phyloP scores from a whole-genome alignment of 2,888 invertebrate genomes.

The Brachylomia viminalis region DNA sequence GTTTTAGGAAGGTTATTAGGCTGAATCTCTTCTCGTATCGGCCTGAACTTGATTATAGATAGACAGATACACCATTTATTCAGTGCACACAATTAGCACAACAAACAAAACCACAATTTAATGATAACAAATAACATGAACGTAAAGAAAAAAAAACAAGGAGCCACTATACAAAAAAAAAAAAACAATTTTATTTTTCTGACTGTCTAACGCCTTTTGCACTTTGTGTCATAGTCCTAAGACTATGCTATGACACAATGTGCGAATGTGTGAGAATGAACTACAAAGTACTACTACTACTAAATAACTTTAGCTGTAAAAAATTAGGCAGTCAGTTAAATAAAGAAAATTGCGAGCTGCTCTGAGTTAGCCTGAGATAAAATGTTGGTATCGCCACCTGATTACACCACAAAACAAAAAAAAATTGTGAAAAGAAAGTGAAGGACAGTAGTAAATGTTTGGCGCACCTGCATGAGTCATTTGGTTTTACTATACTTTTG shows the following conservation, averaged over 20 bases:
- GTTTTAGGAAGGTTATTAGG: not conserved
- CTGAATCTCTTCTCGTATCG: not conserved
- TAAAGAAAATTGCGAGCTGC: not conserved
- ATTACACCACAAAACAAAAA: not conserved
- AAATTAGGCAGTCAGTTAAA: not conserved
- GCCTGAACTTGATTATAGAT: too few relatives aligned
- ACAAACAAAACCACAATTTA: too few relatives aligned
- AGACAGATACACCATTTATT: too few relatives aligned
- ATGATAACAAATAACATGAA: too few relatives aligned
- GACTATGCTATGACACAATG: too few relatives aligned
- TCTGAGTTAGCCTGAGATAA: not conserved
- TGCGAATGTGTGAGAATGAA: too few relatives aligned
- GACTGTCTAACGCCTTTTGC: too few relatives aligned
- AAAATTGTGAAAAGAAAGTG: not conserved
- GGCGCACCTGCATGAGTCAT: not conserved
- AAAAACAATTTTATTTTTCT: too few relatives aligned
- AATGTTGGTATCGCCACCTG: not conserved
- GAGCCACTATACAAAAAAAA: too few relatives aligned
- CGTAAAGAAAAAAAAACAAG: too few relatives aligned
- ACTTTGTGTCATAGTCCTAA: too few relatives aligned
- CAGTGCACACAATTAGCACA: too few relatives aligned
- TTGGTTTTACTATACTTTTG: not conserved
- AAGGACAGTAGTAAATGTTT: slow-evolving; percentile 1
- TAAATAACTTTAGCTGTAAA: not conserved
- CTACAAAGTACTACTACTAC: not conserved